Base-by-base conservation (phyloP, 2,113 vertebrate species). In the Trogon melanurus region DNA sequence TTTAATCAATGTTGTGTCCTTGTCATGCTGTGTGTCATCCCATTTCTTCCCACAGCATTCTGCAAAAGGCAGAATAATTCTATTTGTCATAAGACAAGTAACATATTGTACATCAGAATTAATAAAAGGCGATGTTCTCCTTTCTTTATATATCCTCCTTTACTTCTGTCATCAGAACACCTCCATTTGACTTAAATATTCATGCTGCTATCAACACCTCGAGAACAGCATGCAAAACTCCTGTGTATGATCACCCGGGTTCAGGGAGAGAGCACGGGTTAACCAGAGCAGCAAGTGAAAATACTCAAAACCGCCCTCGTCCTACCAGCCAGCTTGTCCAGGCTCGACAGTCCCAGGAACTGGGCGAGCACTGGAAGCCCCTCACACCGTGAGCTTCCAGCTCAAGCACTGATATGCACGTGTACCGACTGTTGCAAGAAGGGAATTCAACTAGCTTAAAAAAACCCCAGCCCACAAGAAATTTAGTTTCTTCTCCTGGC, bases 1-100 rank as follows among this genome's bases (percentile, higher is more conserved):
- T 95, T 95, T 95, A 96, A 93, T 95, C 89, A 91, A 23, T 88
- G 79, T 93, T 93, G 87, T 79, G 85, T 92, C 88, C 91, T 56
- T 94, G 91, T 79, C 95, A 78, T 92, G 85, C 94, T 87, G 75
- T 75, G 91, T 91, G 83, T 85, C 75, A 96, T 82, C 87, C 84
- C 88, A 32, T 71, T 70, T 65, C 93, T 96, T 96, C 82, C 85
- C 89, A 96, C 26, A 79, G 80, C 50, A 25, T 74, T 88, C 84
- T 79, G 84, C 26, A 83, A 86, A 81, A 93, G 88, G 93, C 91
- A 91, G 87, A 85, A 67, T 72, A 69, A 91, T 75, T 88, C 74
- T n/a, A 79, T 91, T 95, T 96, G 70, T 97, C 91, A 96, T 58
- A 38, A 93, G 86, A 92, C 53, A 91, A 95, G 91, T 81, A 85